Base-by-base conservation (phyloP, 2,888 invertebrate genomes). In the Drosophila tripunctata region DNA sequence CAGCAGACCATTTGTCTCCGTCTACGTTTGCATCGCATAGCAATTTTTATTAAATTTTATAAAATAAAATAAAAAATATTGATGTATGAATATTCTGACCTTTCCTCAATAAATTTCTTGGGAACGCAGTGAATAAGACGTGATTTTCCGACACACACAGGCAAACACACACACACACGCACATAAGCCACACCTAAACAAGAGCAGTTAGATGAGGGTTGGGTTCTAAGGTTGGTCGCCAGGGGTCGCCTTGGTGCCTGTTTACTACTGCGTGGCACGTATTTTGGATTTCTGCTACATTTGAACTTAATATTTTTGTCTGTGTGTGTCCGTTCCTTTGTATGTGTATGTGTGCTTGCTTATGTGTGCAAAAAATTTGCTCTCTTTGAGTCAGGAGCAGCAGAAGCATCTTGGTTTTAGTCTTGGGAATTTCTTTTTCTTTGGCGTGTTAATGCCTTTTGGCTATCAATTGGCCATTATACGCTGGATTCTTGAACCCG, bases 381-480 rank as follows among this genome's bases (percentile, higher is more conserved):
- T 77, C 66, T 68, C 62, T 69, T 79, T 82, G 64, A 72, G 50
- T 52, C 38, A 45, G 21, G 7, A 27, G 10, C 24, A 50, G 54
- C 36, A 56, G 60, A 52, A 72, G 67, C 74, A 65, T 71, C 79
- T 75, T 63, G 64, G 55, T 62, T 40, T 75, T 61, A 71, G 81
- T 63, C 71, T 50, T 41, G 76, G 83, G 80, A 83, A 83, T 82
- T 85, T 74, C 27, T 27, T n/a, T n/a, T n/a, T 27, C 72, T 65
- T 78, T 71, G 78, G 86, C 86, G 83, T 84, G 86, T 80, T 84
- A 84, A 84, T 84, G 83, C 83, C 86, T 84, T 84, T 84, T 80
- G 86, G 83, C 86, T 86, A 84, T 84, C 83, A 84, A 84, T 84
- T 84, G 83, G 83, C 83, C 83, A 84, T 84, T 84, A 84, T 84